Conservation (phyloP, 2,888 invertebrate species). For the Cinara cedri region DNA sequence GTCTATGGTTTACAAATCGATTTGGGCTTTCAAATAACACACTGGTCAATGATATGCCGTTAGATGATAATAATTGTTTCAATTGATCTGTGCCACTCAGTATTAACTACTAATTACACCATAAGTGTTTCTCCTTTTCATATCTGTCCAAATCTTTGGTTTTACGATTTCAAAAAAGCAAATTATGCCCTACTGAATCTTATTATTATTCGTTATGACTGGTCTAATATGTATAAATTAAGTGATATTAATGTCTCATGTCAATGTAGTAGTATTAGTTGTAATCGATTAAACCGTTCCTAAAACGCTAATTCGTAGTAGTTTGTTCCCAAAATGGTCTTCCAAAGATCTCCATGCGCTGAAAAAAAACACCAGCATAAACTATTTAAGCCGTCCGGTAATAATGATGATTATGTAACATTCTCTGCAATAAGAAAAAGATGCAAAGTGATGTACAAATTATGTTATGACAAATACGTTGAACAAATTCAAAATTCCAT, state of each 20-base stretch:
- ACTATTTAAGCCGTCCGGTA: too few relatives aligned
- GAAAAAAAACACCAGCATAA: too few relatives aligned
- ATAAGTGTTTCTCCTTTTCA: too few relatives aligned
- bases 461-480: slow-evolving; percentile 1
- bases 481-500: background rate
- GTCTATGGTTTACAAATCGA: too few relatives aligned
- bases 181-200: background rate
- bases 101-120: too few relatives aligned
- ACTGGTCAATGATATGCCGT: too few relatives aligned
- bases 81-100: too few relatives aligned
- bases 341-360: too few relatives aligned
- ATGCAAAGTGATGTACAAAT: background rate
- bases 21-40: too few relatives aligned
- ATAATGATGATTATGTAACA: too few relatives aligned
- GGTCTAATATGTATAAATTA: background rate
- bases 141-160: too few relatives aligned
- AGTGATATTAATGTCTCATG: background rate
- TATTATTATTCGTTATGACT: background rate
- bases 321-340: background rate
- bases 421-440: slow-evolving; percentile 1
- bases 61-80: too few relatives aligned
- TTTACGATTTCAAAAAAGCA: background rate
- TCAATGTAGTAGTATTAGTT: background rate
- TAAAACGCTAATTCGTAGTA: background rate
- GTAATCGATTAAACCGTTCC: slow-evolving; percentile 7